These are phyloP conservation scores for Leptothorax acervorum DNA, from an alignment of 2,888 invertebrate species.

Conservation along the genomic window DNA sequence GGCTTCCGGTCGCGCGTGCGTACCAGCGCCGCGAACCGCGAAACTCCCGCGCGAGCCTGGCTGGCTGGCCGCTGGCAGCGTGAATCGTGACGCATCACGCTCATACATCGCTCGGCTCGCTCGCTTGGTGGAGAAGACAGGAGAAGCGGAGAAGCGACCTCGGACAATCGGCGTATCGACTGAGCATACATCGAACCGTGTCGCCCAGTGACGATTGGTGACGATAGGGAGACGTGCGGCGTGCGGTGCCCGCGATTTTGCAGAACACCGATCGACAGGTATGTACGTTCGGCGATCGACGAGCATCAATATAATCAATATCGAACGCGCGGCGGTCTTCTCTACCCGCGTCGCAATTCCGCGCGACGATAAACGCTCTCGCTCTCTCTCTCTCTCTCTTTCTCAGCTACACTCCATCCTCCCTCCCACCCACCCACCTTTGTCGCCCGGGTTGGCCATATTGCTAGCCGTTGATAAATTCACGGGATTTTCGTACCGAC, in stretches of 20 bases:
- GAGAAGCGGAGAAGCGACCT: not conserved
- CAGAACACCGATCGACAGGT: conserved; percentile 53
- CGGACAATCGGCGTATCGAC: conserved; percentile 78
- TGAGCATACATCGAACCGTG: conserved; percentile 77
- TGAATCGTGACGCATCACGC: no score
- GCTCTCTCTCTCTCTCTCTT: conserved; percentile 50
- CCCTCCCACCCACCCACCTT: not conserved
- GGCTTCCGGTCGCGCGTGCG: conserved; percentile 12
- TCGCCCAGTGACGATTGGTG: not conserved
- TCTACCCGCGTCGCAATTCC: conserved; percentile 43
- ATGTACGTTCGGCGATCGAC: conserved; percentile 50
- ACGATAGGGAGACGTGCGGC: conserved; percentile 8
- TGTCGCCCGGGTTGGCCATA: conserved; percentile 79
- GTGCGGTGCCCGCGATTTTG: conserved; percentile 53
- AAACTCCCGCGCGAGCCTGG: conserved; percentile 57
- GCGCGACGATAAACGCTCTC: conserved; percentile 58
- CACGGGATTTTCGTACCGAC: conserved; percentile 85
- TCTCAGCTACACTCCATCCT: conserved; percentile 61
- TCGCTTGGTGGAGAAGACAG: conserved; percentile 72
- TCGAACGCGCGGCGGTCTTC: not conserved
- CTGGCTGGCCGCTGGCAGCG: no score
- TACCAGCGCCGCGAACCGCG: not conserved
- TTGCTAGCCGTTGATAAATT: conserved; percentile 86
- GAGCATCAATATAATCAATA: conserved; percentile 8
- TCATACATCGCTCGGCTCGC: conserved; percentile 57